phyloP scores from a whole-genome alignment of 2,797 vertebrate species.

The Acipenser transmontanus region DNA sequence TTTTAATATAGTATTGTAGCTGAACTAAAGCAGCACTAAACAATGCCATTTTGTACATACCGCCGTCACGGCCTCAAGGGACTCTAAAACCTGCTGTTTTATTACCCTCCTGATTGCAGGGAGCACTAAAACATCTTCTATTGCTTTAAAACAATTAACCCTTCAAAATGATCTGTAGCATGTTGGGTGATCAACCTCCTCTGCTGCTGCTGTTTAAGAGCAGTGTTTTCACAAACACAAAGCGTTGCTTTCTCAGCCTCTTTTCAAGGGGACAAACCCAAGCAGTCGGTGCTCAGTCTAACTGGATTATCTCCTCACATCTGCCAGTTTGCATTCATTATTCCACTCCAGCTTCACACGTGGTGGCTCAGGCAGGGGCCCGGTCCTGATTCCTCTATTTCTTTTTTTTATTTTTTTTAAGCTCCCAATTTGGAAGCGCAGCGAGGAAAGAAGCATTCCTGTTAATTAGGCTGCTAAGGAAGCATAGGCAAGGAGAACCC shows the following conservation, averaged over 20 bases:
- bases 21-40: too few relatives aligned
- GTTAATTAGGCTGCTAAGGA: conserved; percentile 3
- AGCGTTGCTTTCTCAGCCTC: conserved; percentile 18
- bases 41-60: too few relatives aligned
- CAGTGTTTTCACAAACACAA: conserved; percentile 18
- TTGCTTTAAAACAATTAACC: conserved; percentile 23
- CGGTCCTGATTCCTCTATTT: background rate
- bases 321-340: conserved; percentile 6
- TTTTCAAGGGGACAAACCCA: conserved; percentile 10
- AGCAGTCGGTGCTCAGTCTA: conserved; percentile 3
- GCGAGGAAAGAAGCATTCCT: conserved; percentile 14
- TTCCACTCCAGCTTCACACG: background rate
- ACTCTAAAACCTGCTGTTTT: conserved; percentile 30
- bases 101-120: conserved; percentile 16
- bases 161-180: background rate
- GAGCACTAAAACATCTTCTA: conserved; percentile 21
- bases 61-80: conserved; percentile 14
- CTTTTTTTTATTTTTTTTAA: background rate
- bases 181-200: conserved; percentile 11
- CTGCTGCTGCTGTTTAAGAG: conserved; percentile 16
- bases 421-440: background rate
- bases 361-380: background rate
- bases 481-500: conserved; percentile 14
- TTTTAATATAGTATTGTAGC: too few relatives aligned
- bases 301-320: conserved; percentile 6